A percentile compares a stretch with the other conserved stretches of the same genome.
These are phyloP conservation scores for Microcebus tavaratra DNA, from an alignment of 2,113 vertebrate genomes.

Conservation along the genomic window DNA sequence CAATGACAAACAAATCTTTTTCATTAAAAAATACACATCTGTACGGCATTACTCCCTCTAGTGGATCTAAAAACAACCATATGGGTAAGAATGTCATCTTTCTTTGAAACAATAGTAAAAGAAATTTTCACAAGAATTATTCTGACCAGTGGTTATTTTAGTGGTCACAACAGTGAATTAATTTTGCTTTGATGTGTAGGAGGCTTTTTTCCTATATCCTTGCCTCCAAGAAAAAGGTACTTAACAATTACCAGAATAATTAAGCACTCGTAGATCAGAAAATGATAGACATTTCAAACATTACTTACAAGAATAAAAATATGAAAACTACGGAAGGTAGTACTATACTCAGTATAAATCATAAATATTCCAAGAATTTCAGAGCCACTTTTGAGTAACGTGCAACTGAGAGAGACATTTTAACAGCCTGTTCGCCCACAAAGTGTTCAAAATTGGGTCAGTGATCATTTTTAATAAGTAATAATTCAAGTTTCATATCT, in stretches of 20 bases:
- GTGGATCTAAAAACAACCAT: conserved; percentile 58
- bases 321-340: conserved; percentile 36
- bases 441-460: conserved; percentile 22
- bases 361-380: conserved; percentile 53
- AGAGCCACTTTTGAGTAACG: not conserved
- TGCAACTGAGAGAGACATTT: not conserved
- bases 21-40: conserved; percentile 41
- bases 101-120: not conserved
- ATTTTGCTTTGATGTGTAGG: not conserved
- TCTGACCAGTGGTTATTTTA: not conserved
- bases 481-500: conserved; percentile 28
- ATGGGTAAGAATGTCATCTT: not conserved
- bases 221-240: conserved; percentile 41
- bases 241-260: conserved; percentile 48
- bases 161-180: not conserved
- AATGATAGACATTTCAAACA: not conserved
- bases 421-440: not conserved
- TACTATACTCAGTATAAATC: conserved; percentile 20
- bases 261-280: conserved; percentile 42
- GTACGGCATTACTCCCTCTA: conserved; percentile 73
- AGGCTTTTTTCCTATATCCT: not conserved
- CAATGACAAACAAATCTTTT: conserved; percentile 54
- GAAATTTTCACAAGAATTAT: conserved; percentile 17
- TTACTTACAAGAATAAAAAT: conserved; percentile 28
- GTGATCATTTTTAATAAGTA: conserved; percentile 47